Base-by-base conservation (phyloP, 2,888 invertebrate species). In the Octodonta nipae region DNA sequence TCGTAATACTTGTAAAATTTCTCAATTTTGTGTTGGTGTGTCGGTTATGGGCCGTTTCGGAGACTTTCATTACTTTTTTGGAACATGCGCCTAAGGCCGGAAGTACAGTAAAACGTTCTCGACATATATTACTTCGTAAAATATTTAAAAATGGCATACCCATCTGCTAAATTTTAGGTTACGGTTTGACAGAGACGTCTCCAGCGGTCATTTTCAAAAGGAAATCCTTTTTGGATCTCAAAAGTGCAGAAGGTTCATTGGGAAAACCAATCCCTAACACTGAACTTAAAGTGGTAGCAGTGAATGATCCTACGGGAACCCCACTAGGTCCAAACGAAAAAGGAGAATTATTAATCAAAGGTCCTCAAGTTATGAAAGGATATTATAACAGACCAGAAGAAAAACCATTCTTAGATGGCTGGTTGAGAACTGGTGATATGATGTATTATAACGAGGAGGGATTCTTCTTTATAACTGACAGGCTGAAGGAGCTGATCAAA, bases 401-500 rank as follows among this genome's bases (percentile, higher is more conserved):
- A 1, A 87, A 78, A 2, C 27, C 33, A 11, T 42, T 42, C 28
- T 30, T 39, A 12, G 70, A 76, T 15, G 80, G 77, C 3, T 88
- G 86, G 86, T 63, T 85, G 12, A 73, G 73, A 49, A 74, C 78
- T 7, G 82, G 83, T 12, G 77, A 87, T 51, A 47, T 46, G 39
- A 54, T 42, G 16, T 54, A 52, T 37, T 71, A 70, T 40, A 77
- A 82, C 49, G 71, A 78, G 13, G 64, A 75, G 0, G 77, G 78
- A 1, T 53, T 57, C 33, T 61, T 83, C 41, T 80, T 70, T 44
- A 73, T 88, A 37, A 73, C 76, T 14, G 87, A 84, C 50, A 70
- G 88, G 42, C 56, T 79, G 27, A 87, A 87, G 54, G 86, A 87
- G 52, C 64, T 88, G 22, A 88, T 88, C 36, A 89, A 88, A 48